Evolutionary conservation across 53 echinoderm and acorn worm genomes (phyloP).

Genomic region (Temnopleurus reevesii): DNA sequence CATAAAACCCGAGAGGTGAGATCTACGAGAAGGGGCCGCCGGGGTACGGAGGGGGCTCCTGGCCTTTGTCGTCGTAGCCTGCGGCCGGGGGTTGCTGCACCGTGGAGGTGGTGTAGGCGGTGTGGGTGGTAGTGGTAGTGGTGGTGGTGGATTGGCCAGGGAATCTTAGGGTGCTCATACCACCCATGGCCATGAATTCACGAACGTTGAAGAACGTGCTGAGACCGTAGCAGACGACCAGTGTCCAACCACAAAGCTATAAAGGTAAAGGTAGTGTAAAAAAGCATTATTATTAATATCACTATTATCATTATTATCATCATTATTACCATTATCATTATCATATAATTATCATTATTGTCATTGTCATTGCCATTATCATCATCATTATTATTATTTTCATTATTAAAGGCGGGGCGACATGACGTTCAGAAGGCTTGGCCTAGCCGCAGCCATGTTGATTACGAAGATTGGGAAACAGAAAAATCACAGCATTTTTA

Average conservation of each 20-base stretch:
- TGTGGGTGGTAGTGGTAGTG: conserved; percentile 51
- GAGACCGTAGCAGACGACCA: conserved; percentile 58
- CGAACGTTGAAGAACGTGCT: conserved; percentile 67
- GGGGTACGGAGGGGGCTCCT: conserved; percentile 59
- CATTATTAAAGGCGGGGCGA: too few relatives aligned
- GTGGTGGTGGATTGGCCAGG: background rate
- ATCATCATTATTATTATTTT: too few relatives aligned
- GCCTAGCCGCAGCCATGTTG: too few relatives aligned
- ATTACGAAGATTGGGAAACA: too few relatives aligned
- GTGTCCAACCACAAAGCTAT: conserved; percentile 59
- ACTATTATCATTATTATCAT: too few relatives aligned
- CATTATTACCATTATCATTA: too few relatives aligned
- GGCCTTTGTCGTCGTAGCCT: conserved; percentile 8
- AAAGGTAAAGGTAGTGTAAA: background rate
- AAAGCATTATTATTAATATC: too few relatives aligned
- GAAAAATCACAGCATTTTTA: too few relatives aligned
- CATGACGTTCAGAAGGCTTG: too few relatives aligned
- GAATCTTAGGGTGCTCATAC: conserved; percentile 19
- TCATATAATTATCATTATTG: too few relatives aligned
- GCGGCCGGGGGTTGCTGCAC: background rate
- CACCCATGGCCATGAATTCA: conserved; percentile 68
- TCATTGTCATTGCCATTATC: too few relatives aligned
- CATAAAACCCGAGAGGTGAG: background rate
- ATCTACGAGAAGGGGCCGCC: conserved; percentile 47
- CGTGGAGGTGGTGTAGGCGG: conserved; percentile 9